Conservation (phyloP, 2,113 vertebrate genomes). For the Mungos mungo region DNA sequence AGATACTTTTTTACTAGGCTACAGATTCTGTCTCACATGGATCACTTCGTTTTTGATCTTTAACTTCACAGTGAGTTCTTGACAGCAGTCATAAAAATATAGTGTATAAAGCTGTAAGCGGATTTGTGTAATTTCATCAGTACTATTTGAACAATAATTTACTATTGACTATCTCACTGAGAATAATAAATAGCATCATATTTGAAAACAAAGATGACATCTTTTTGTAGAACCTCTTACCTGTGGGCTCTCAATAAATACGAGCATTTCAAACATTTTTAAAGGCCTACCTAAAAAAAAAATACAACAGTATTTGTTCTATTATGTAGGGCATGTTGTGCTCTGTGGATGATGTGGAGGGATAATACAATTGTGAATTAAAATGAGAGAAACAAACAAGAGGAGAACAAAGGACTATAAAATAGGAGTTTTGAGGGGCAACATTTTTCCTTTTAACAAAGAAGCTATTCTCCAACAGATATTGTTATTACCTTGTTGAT, state of each 20-base stretch:
- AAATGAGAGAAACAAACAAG: not conserved
- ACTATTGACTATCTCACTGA: not conserved
- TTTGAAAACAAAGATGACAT: not conserved
- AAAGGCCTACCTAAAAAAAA: not conserved
- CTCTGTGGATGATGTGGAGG: not conserved
- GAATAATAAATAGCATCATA: not conserved
- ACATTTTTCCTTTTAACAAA: constrained; percentile 16
- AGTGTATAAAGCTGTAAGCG: not conserved
- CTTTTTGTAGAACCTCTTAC: not conserved
- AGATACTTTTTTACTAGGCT: not conserved
- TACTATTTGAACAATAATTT: not conserved
- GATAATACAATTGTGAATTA: constrained; percentile 18
- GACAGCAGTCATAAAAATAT: not conserved
- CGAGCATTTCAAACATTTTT: constrained; percentile 1
- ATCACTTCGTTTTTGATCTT: not conserved
- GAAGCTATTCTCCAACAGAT: not conserved
- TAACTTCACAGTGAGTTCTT: not conserved
- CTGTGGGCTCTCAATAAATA: not conserved
- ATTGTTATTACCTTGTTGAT: not conserved
- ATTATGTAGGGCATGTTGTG: constrained; percentile 9
- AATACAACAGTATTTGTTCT: not conserved
- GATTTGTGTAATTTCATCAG: not conserved
- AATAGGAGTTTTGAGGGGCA: not conserved
- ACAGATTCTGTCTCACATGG: not conserved
- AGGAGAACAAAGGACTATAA: not conserved